Evolutionary conservation across 2,113 vertebrate species (phyloP).

Genomic region (Formicarius rufipectus): DNA sequence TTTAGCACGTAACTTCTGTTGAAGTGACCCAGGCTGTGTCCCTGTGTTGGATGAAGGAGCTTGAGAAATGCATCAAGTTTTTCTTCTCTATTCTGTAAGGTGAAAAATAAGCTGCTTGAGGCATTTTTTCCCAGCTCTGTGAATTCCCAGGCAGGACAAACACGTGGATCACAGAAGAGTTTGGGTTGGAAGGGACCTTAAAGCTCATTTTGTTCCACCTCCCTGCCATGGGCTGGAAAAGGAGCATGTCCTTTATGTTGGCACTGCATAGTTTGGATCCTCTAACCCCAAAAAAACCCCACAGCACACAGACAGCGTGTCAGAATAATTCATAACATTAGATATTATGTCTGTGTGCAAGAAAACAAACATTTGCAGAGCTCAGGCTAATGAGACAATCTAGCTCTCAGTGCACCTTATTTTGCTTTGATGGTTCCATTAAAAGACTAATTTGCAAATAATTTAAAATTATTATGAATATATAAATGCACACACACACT

Average conservation of each 20-base stretch:
- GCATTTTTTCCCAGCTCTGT: neutral
- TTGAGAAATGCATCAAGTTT: neutral
- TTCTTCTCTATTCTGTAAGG: neutral
- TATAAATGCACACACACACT: neutral
- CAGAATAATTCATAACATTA: neutral
- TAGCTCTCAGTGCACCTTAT: neutral
- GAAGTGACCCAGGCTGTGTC: neutral
- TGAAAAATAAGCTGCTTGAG: neutral
- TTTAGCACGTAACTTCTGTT: neutral
- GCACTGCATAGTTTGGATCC: neutral
- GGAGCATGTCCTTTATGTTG: neutral
- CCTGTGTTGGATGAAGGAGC: neutral
- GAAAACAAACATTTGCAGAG: neutral
- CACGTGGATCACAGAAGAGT: neutral
- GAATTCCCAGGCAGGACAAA: neutral
- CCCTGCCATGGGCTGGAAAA: neutral
- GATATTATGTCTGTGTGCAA: neutral
- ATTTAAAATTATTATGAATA: neutral
- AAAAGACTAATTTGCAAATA: neutral
- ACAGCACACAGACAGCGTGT: neutral
- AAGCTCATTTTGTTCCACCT: neutral
- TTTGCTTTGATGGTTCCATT: neutral
- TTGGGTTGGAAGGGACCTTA: neutral
- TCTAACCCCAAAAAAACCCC: neutral
- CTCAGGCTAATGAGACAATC: neutral